Evolutionary conservation across 1,140 invertebrate genomes (phyloP), one percentile per base, ranked within the genome.

Genomic region (Atopsyche davidsoni): DNA sequence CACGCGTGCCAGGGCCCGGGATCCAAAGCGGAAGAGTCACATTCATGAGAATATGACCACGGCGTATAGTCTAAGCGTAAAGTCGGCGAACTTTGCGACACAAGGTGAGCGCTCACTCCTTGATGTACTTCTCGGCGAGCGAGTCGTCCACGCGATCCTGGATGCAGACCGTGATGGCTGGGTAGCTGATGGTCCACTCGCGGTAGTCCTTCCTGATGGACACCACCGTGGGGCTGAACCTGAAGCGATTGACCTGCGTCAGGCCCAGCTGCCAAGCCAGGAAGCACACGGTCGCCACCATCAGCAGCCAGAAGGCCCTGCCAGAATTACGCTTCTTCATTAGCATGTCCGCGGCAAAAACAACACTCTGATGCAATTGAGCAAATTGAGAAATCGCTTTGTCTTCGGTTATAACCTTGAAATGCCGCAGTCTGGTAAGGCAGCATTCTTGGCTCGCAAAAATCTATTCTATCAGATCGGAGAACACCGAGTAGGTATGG

Each of bases 201-300:
- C 79, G 61, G 52, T 70, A 80, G 61, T 80, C 75, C 55, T 79
- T 72, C 55, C 79, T 68, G 32, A 81, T 55, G 0, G 78, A 79
- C 3, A 80, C 75, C 2, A 80, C 78, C 0, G 79, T 79, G 0
- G 79, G 78, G 59, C 78, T 79, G 0, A 64, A 69, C 24, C 62
- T 70, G 59, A 75, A 81, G 11, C 77, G 59, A 0, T 60, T 59
- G 38, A 65, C 55, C 43, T 73, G 70, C 31, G 60, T 63, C 2
- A 68, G 46, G 1, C 63, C 65, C 45, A 69, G 66, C 47, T 64
- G 64, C 0, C 64, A 60, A 0, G 66, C 67, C 1, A 64, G 65
- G 3, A 34, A 55, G 21, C 66, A 66, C 0, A 66, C 66, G 2
- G 45, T 45, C 2, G 64, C 2, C 0, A 64, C 65, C n/a, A 69